phyloP scores from a whole-genome alignment of 2,888 invertebrate species.

The Geotrupes spiniger region DNA sequence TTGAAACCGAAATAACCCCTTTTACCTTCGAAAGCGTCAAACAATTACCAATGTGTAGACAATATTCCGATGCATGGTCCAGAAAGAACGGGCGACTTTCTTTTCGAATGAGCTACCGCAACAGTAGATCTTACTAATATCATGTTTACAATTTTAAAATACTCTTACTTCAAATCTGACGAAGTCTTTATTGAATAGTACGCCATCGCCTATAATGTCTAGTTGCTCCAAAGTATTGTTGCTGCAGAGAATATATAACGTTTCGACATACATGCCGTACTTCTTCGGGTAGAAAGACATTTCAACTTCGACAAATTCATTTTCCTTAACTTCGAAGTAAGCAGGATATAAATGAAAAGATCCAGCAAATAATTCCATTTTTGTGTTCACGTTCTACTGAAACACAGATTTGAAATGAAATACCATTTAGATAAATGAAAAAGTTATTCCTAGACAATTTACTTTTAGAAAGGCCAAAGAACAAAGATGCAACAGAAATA shows the following conservation, averaged over 20 bases:
- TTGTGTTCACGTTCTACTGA: slow-evolving; percentile 19
- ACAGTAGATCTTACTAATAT: neutral
- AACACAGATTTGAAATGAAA: neutral
- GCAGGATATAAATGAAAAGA: slow-evolving; percentile 47
- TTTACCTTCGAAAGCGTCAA: slow-evolving; percentile 18
- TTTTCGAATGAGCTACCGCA: slow-evolving; percentile 15
- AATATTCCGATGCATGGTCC: slow-evolving; percentile 27
- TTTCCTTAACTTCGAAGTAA: slow-evolving; percentile 44
- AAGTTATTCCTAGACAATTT: too few relatives aligned
- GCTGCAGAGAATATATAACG: slow-evolving; percentile 47
- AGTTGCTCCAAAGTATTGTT: slow-evolving; percentile 46
- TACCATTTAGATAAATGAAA: too few relatives aligned
- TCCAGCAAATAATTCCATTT: slow-evolving; percentile 38
- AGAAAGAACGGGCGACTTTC: slow-evolving; percentile 20
- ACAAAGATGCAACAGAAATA: too few relatives aligned
- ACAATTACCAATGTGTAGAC: slow-evolving; percentile 32
- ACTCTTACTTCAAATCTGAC: slow-evolving; percentile 37
- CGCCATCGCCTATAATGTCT: slow-evolving; percentile 51
- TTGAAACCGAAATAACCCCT: slow-evolving; percentile 31
- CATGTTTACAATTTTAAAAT: slow-evolving; percentile 6
- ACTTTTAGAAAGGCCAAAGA: too few relatives aligned
- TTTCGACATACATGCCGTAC: slow-evolving; percentile 47
- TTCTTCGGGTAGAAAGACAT: slow-evolving; percentile 44
- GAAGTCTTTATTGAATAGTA: slow-evolving; percentile 38
- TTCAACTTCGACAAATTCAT: slow-evolving; percentile 44